These are phyloP conservation scores for Paralvinella palmiformis DNA, from an alignment of 1,140 invertebrate species.

Conservation along the genomic window DNA sequence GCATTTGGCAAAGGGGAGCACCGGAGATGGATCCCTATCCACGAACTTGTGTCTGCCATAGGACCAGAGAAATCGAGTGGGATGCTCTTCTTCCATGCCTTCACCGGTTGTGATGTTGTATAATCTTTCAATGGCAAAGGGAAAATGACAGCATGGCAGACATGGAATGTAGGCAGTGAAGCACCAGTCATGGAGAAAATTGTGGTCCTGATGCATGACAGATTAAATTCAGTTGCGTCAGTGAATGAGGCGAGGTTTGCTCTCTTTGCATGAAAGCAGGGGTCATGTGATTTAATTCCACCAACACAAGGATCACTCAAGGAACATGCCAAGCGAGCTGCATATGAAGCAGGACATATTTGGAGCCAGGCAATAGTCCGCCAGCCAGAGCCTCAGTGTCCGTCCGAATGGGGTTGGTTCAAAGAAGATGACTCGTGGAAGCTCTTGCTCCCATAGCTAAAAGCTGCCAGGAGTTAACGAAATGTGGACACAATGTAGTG, in stretches of 20 bases:
- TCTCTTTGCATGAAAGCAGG: conserved; percentile 7
- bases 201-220: conserved; percentile 23
- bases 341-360: no score
- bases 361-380: no score
- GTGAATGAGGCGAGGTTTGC: conserved; percentile 19
- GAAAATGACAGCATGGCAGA: conserved; percentile 1
- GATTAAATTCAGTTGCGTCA: conserved; percentile 4
- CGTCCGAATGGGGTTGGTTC: no score
- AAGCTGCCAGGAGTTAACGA: no score
- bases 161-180: conserved; percentile 1
- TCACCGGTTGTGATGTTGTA: conserved; percentile 26
- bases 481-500: no score
- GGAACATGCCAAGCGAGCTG: conserved; percentile 8
- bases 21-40: conserved; percentile 24
- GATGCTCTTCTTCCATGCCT: conserved; percentile 17
- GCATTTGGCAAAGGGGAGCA: conserved; percentile 25
- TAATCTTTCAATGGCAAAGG: conserved; percentile 22
- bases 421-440: no score
- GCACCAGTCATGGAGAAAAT: conserved; percentile 20
- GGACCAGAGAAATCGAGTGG: conserved; percentile 17
- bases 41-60: conserved; percentile 19
- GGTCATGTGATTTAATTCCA: conserved; percentile 16
- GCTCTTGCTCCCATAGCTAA: no score
- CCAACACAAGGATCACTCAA: not conserved
- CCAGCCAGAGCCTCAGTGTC: no score